A percentile compares a stretch with the other conserved stretches of the same genome.
Evolutionary conservation across 2,888 invertebrate species (phyloP).

Genomic region (Odontocerum albicorne): DNA sequence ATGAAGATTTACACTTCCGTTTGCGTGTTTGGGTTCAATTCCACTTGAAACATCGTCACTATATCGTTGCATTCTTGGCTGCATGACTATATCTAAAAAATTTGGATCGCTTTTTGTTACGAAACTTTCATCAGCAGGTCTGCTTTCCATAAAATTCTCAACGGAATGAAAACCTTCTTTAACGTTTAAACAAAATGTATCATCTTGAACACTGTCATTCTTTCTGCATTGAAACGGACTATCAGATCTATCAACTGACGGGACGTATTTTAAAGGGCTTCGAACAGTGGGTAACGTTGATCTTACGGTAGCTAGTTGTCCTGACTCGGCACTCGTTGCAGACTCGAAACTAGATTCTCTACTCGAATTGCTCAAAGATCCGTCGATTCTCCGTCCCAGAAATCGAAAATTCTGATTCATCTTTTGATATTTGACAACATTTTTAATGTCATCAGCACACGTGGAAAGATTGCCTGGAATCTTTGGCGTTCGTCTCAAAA

Average conservation of each 20-base stretch:
- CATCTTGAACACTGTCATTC: conserved; percentile 33
- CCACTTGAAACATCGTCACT: not conserved
- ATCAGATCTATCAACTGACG: conserved; percentile 33
- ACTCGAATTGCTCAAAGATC: conserved; percentile 44
- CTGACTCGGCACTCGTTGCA: conserved; percentile 46
- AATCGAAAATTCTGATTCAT: conserved; percentile 54
- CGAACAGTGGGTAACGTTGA: conserved; percentile 35
- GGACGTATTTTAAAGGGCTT: conserved; percentile 39
- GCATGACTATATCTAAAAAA: conserved; percentile 41
- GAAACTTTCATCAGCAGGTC: conserved; percentile 44
- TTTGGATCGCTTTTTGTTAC: conserved; percentile 40
- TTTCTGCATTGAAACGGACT: conserved; percentile 25
- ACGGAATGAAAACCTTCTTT: conserved; percentile 55
- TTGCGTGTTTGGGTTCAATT: conserved; percentile 10
- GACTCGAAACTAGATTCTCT: conserved; percentile 57
- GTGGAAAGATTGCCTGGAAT: conserved; percentile 65
- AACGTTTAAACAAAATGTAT: conserved; percentile 39
- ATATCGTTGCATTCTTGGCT: not conserved
- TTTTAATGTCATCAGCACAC: conserved; percentile 66
- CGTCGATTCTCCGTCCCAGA: conserved; percentile 44
- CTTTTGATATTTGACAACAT: conserved; percentile 57
- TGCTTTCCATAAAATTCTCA: conserved; percentile 57
- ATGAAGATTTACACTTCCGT: conserved; percentile 8
- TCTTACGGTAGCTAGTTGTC: conserved; percentile 31
- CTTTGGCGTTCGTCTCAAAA: conserved; percentile 66